Evolutionary conservation across 1,140 invertebrate species (phyloP).

Genomic region (Aphelenchoides besseyi): DNA sequence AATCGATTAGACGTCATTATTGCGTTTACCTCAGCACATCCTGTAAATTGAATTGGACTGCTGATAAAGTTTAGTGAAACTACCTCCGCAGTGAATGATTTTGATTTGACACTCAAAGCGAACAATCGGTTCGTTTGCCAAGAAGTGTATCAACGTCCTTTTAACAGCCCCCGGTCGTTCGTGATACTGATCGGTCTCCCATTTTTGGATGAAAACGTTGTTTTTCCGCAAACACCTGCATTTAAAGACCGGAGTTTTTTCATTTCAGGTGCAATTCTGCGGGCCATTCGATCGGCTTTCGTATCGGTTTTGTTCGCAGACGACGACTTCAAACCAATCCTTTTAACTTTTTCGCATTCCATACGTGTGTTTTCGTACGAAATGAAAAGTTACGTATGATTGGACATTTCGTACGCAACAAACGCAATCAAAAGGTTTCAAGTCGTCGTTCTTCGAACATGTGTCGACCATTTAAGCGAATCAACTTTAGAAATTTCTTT

Average conservation of each 20-base stretch:
- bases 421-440: background rate
- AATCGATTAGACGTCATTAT: slow-evolving; percentile 1
- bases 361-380: background rate
- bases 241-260: slow-evolving; percentile 2
- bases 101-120: slow-evolving; percentile 31
- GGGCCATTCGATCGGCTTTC: slow-evolving; percentile 1
- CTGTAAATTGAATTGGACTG: too few species aligned
- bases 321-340: background rate
- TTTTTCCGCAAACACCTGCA: slow-evolving; percentile 31
- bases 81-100: slow-evolving; percentile 29
- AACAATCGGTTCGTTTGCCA: slow-evolving; percentile 22
- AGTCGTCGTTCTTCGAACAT: too few species aligned
- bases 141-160: slow-evolving; percentile 33
- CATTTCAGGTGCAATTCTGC: background rate
- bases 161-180: slow-evolving; percentile 30
- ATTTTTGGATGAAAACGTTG: slow-evolving; percentile 29
- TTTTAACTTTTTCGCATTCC: background rate
- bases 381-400: background rate
- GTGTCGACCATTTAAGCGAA: too few species aligned
- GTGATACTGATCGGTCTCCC: slow-evolving; percentile 31
- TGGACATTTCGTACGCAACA: background rate
- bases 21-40: slow-evolving; percentile 32
- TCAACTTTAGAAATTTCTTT: too few species aligned
- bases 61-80: too few species aligned
- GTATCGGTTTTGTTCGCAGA: slow-evolving; percentile 10